Evolutionary conservation across 2,888 invertebrate species (phyloP), one percentile per base, ranked within the genome.

Genomic region (Brenthis daphne): DNA sequence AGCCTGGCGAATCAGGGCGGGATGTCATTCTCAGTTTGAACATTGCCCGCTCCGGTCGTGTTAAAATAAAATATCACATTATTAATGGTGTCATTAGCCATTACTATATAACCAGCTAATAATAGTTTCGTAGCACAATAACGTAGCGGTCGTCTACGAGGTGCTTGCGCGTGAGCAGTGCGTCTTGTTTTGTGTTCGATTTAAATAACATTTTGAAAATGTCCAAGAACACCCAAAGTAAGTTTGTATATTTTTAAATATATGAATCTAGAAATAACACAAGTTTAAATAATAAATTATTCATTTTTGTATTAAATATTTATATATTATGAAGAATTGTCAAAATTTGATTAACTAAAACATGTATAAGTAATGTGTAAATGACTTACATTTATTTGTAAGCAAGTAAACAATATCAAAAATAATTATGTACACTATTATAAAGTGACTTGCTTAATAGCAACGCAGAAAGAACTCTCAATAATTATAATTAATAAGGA

Each of bases 61-160:
- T 76, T 76, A 73, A 63, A 75, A 76, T 75, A 72, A 77, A 73
- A 77, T 57, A 63, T 14, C 8, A 20, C 63, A 68, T 72, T 64
- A 73, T 68, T 76, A 77, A 79, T 79, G 79, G 74, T 80, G 80
- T 80, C 79, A 69, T 70, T 68, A 47, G 79, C 79, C 79, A 69
- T 70, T 68, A 51, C 67, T 64, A 71, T 68, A 79, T 81, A 81
- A 77, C 81, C 73, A 73, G 77, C 77, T 82, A 79, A 77, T 79
- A 80, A 81, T 83, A 82, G 75, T 76, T 68, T 79, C 89, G 89
- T 87, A 87, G 87, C 85, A 75, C 71, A 68, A 58, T 67, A 55
- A 73, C 86, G 88, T 88, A 87, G 88, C 85, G 76, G 74, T 74
- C 72, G 78, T 76, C 88, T 87, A 87, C 88, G 85, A 78, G 75